Conservation (phyloP, 2,888 invertebrate species). For the Drosophila testacea region DNA sequence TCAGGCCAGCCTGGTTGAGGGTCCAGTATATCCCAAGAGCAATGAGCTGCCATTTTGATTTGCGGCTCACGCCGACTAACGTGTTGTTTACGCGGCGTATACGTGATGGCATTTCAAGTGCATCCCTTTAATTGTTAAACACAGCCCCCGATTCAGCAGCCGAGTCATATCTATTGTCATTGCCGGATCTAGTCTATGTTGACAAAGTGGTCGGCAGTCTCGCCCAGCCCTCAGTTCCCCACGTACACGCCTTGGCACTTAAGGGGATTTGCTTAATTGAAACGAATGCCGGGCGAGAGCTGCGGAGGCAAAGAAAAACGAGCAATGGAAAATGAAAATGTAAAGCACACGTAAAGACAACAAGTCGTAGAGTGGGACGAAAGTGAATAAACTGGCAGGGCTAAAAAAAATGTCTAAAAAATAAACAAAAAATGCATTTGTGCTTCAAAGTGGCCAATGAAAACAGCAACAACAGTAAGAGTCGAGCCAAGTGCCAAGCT, state of each 20-base stretch:
- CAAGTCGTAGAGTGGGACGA: slow-evolving; percentile 3
- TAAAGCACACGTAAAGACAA: slow-evolving; percentile 48
- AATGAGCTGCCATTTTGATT: slow-evolving; percentile 41
- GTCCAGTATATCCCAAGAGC: slow-evolving; percentile 25
- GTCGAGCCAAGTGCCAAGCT: not conserved
- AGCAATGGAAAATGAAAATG: slow-evolving; percentile 57
- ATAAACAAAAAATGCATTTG: slow-evolving; percentile 63
- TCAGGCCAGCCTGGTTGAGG: not conserved
- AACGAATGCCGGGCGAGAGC: slow-evolving; percentile 68
- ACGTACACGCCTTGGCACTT: slow-evolving; percentile 80
- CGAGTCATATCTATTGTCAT: slow-evolving; percentile 40
- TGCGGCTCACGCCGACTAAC: slow-evolving; percentile 39
- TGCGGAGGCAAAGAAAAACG: slow-evolving; percentile 40
- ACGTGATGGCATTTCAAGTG: slow-evolving; percentile 76
- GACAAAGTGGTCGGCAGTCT: slow-evolving; percentile 53
- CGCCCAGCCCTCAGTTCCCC: not conserved
- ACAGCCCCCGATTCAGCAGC: slow-evolving; percentile 27
- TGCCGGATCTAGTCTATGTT: slow-evolving; percentile 45
- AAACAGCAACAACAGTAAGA: slow-evolving; percentile 25
- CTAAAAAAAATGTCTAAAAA: slow-evolving; percentile 53
- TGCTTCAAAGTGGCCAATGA: slow-evolving; percentile 34
- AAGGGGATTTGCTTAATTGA: slow-evolving; percentile 83
- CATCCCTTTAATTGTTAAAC: slow-evolving; percentile 77
- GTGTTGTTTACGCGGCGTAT: slow-evolving; percentile 66
- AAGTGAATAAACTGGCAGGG: not conserved